Percentiles rank a stretch among this genome's conserved stretches.
phyloP scores from a whole-genome alignment of 1,140 invertebrate genomes.

The Whitmania pigra region DNA sequence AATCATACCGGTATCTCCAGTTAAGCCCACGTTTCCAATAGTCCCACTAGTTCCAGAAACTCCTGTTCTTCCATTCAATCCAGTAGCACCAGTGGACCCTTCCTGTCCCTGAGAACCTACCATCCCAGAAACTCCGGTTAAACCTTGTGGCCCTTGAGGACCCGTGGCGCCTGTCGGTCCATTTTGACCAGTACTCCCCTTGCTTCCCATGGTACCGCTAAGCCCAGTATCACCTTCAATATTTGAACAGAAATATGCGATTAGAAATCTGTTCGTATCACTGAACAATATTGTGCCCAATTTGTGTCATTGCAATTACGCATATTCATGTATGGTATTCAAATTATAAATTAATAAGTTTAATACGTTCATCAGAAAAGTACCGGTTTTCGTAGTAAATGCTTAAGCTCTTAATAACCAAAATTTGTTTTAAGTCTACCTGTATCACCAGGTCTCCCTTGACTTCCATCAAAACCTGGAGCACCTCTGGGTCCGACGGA shows the following conservation, averaged over 20 bases:
- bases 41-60: constrained; percentile 25
- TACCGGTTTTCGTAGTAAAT: no score
- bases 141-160: not conserved
- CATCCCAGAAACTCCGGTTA: not conserved
- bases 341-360: no score
- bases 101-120: constrained; percentile 13
- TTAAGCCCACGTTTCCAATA: constrained; percentile 25
- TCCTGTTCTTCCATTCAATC: constrained; percentile 5
- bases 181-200: not conserved
- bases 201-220: not conserved
- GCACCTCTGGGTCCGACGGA: not conserved
- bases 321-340: no score
- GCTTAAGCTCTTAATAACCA: no score
- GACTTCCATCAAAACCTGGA: not conserved
- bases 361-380: no score
- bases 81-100: constrained; percentile 19
- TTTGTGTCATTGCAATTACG: no score
- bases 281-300: no score
- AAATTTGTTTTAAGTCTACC: no score
- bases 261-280: no score
- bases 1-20: constrained; percentile 22
- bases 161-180: constrained; percentile 4
- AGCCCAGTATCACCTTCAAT: not conserved
- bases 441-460: not conserved
- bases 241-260: no score